Evolutionary conservation across 2,888 invertebrate species (phyloP).

Genomic region (Pollenia amentaria): DNA sequence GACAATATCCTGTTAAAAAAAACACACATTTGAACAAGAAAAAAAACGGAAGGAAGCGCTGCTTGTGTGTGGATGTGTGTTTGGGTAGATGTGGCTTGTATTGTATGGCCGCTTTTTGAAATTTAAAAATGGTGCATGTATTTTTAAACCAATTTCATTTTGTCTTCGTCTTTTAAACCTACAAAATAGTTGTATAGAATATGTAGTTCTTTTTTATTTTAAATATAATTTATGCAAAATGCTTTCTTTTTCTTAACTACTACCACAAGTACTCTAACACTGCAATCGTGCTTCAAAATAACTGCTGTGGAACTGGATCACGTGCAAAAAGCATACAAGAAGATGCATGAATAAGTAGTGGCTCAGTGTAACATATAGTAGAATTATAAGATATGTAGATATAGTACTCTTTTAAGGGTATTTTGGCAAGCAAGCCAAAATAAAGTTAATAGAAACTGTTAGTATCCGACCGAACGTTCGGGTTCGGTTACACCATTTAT

Average conservation of each 20-base stretch:
- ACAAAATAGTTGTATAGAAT: slow-evolving; percentile 2
- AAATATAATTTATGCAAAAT: slow-evolving; percentile 65
- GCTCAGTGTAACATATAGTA: slow-evolving; percentile 29
- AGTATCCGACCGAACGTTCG: too few relatives aligned
- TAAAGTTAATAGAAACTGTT: background rate
- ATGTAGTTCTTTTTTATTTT: slow-evolving; percentile 9
- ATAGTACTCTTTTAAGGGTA: background rate
- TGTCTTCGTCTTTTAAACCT: slow-evolving; percentile 8
- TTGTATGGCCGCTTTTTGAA: slow-evolving; percentile 21
- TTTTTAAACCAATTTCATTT: slow-evolving; percentile 42
- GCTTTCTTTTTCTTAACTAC: slow-evolving; percentile 2
- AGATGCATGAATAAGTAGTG: slow-evolving; percentile 39
- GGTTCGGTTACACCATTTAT: too few relatives aligned
- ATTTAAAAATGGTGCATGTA: slow-evolving; percentile 61
- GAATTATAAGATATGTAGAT: background rate
- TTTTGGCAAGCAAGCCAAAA: background rate
- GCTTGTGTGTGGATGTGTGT: slow-evolving; percentile 33
- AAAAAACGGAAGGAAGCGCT: slow-evolving; percentile 63
- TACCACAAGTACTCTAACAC: slow-evolving; percentile 15
- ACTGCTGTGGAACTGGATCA: slow-evolving; percentile 8
- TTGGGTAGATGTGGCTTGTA: slow-evolving; percentile 5
- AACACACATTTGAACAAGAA: slow-evolving; percentile 51
- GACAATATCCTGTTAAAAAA: slow-evolving; percentile 38
- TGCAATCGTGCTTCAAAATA: slow-evolving; percentile 45
- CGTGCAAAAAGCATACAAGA: slow-evolving; percentile 6